phyloP scores from a whole-genome alignment of 1,140 invertebrate genomes.

The Cotesia glomerata region DNA sequence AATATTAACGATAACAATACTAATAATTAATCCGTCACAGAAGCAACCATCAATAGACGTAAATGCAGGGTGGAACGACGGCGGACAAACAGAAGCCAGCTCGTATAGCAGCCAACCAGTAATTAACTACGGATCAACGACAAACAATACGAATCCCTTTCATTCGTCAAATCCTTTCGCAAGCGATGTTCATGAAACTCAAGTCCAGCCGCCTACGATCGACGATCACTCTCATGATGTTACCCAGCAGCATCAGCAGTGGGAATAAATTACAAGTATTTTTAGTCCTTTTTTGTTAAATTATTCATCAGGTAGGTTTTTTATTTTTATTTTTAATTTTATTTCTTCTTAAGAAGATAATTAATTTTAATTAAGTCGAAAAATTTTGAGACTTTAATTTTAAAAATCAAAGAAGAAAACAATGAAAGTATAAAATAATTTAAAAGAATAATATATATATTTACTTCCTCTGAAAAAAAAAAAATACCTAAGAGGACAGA shows the following conservation, averaged over 20 bases:
- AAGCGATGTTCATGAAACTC: slow-evolving; percentile 46
- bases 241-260: slow-evolving; percentile 48
- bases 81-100: slow-evolving; percentile 38
- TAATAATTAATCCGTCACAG: slow-evolving; percentile 32
- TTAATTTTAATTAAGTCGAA: no score
- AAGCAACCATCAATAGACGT: slow-evolving; percentile 54
- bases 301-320: no score
- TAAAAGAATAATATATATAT: neutral
- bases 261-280: slow-evolving; percentile 43
- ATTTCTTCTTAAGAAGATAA: no score
- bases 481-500: slow-evolving; percentile 47
- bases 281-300: neutral
- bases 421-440: neutral
- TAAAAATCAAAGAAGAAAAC: neutral
- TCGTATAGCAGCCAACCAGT: slow-evolving; percentile 34
- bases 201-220: slow-evolving; percentile 54
- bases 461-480: neutral
- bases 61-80: slow-evolving; percentile 46
- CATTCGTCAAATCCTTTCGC: slow-evolving; percentile 58
- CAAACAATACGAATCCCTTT: slow-evolving; percentile 56
- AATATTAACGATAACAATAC: neutral
- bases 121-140: slow-evolving; percentile 56
- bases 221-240: slow-evolving; percentile 58
- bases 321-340: no score
- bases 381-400: no score